Base-by-base conservation (phyloP, 2,888 invertebrate genomes). In the Peribatodes rhomboidaria region DNA sequence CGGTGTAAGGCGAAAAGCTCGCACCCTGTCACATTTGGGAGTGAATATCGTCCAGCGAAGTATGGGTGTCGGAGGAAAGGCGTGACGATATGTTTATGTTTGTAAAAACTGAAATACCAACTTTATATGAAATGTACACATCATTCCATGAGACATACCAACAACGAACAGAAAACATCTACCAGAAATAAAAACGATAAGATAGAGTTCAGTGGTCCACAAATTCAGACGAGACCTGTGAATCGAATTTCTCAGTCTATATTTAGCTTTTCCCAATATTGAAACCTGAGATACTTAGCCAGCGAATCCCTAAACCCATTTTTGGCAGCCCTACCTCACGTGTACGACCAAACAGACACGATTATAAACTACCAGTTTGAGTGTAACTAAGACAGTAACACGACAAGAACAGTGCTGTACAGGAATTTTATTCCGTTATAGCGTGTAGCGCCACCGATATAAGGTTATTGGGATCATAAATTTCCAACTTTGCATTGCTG, bases 381-480 rank as follows among this genome's bases (percentile, higher is more conserved):
- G 82, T 83, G 83, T 86, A 83, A 83, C 80, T 78, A 79, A 82
- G 81, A 84, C 82, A 75, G 80, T 72, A 74, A 89, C 89, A 88
- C 80, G 90, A 84, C 89, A 85, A 80, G 76, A 81, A 88, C 90
- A 87, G 74, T 78, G 81, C 75, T 81, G 78, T 71, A 70, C 67
- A 78, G 83, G 81, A 82, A 83, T 87, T 85, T 86, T 81, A 85
- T 85, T 82, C 87, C 85, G 87, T 86, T 88, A 84, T 72, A 77
- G 77, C 81, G 74, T 82, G 85, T 86, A 82, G 75, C 74, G 69
- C 80, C 74, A 73, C 77, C 77, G 75, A 77, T 79, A 76, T 77
- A 75, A 69, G 75, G 75, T 78, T 83, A 83, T 78, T 80, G 74
- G 70, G 69, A 69, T 71, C 73, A 80, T 83, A 83, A 82, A 82